Evolutionary conservation across 2,113 vertebrate species (phyloP), one percentile per base, ranked within the genome.

Genomic region (Scopus umbretta): DNA sequence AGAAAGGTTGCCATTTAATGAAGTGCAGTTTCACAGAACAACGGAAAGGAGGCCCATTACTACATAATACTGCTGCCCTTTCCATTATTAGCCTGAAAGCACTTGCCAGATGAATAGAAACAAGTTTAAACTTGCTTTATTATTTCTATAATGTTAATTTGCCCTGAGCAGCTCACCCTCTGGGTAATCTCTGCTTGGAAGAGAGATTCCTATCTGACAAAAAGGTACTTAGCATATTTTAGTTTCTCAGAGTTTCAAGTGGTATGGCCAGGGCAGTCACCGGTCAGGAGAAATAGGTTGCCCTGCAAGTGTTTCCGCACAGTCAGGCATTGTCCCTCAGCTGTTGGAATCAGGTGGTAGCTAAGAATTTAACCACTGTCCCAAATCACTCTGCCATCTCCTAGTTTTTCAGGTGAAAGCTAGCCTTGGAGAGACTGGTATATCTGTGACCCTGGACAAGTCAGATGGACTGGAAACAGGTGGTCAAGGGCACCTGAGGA

Each of bases 1-100:
- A 94, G 78, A 84, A 94, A 96, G 88, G 50, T 81, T 94, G 78
- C 76, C 73, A 76, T 91, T 96, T 97, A 96, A 97, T 97, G 94
- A 92, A 97, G 81, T 88, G 65, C 29, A 95, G 76, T 96, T 97
- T 90, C 92, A 90, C 80, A 94, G 90, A 95, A 82, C 79, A 95
- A 49, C 22, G 53, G 62, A 88, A 86, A 82, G 56, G 34, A 94
- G 71, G 47, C 76, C 56, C 56, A 92, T 97, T 97, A 76, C 85
- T 83, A 55, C 14, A 40, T 68, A 88, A 84, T 84, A 90, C 49
- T 66, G 49, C 58, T 95, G 75, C 83, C 92, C 67, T 97, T 96
- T 96, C 85, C 81, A 92, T 95, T 68, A 90, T 94, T 92, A 97
- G 62, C 61, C 93, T 86, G 87, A 91, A 97, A 97, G 49, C 70